Evolutionary conservation across 1,140 invertebrate species (phyloP), one percentile per base, ranked within the genome.

Genomic region (Orius laevigatus): DNA sequence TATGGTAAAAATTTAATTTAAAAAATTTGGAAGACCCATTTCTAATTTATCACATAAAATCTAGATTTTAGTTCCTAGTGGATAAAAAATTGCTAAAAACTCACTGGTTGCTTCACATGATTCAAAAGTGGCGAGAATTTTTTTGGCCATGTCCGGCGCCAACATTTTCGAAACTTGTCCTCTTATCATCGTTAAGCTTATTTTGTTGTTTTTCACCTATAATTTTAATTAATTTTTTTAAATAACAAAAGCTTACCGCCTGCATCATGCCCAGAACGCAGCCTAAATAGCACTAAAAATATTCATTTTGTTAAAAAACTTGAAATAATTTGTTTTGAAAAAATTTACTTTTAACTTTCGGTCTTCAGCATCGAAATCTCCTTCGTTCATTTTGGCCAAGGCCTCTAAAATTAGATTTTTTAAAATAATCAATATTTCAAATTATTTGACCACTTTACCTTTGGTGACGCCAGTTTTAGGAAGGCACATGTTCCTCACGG

Each of bases 121-220:
- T 12, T 41, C 39, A 31, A 48, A 40, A 4, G 50, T 35, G 5
- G 34, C 35, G 38, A 55, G 52, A 6, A 54, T 45, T 49, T 14
- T 12, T 6, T 52, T 49, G 8, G 53, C 49, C 10, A 46, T 34
- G 11, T 56, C 53, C 14, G 49, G 38, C 1, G 52, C 49, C 39
- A 58, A 44, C 53, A 58, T 55, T 15, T 54, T 47, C 20, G 53
- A 52, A 2, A 56, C 35, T 44, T 59, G 53, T 11, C 39, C 40
- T 39, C 35, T 25, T 0, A 58, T 43, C 18, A 43, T 43, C 1
- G 42, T 15, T 6, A 57, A 9, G 25, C 14, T 36, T 3, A 58
- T 35, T 45, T 53, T 53, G 9, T 51, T 53, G 34, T 56, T 53
- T 51, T 58, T 58, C 12, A 55, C 36, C 57, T 59, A 10, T 25